Evolutionary conservation across 2,797 vertebrate genomes (phyloP), one percentile per base, ranked within the genome.

Genomic region (Bradypodion ventrale): DNA sequence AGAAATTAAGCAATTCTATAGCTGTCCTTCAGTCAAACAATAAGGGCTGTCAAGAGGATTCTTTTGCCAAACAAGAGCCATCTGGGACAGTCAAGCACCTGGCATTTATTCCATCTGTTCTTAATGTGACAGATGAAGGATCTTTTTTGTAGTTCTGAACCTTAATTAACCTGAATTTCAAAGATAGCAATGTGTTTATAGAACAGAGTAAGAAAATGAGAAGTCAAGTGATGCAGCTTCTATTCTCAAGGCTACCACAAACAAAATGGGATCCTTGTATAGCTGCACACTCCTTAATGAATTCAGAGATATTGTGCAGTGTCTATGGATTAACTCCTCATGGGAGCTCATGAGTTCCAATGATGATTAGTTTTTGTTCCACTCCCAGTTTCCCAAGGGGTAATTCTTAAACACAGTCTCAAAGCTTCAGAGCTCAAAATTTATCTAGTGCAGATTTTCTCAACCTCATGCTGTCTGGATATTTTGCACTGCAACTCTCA

Each of bases 21-120:
- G 1, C 46, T 83, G 46, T 80, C 83, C 23, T 86, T 85, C 25
- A 87, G 56, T 40, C 35, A 88, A 84, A 84, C 0, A 79, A 1
- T 10, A 68, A 80, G 0, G 46, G 6, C 15, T 83, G 44, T 56
- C 6, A 59, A 37, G 86, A 84, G 29, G 3, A 1, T 52, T 74
- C 86, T 44, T 82, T 83, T 87, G 13, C 68, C 27, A 86, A 78
- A 81, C 44, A 16, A 79, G 83, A 81, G 40, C 23, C 49, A 78
- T 1, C 13, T 76, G 46, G 9, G 42, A 44, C n/a, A 72, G 1
- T 16, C 78, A 85, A 49, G 59, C 73, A 81, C 27, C 69, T 7
- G 60, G 69, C 81, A 5, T 2, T 83, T 78, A 35, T 4, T 85
- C 1, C 0, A 87, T 1, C 7, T 52, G 29, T 2, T 73, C 16